These are phyloP conservation scores for Rhingia rostrata DNA, from an alignment of 2,888 invertebrate genomes.

Conservation along the genomic window DNA sequence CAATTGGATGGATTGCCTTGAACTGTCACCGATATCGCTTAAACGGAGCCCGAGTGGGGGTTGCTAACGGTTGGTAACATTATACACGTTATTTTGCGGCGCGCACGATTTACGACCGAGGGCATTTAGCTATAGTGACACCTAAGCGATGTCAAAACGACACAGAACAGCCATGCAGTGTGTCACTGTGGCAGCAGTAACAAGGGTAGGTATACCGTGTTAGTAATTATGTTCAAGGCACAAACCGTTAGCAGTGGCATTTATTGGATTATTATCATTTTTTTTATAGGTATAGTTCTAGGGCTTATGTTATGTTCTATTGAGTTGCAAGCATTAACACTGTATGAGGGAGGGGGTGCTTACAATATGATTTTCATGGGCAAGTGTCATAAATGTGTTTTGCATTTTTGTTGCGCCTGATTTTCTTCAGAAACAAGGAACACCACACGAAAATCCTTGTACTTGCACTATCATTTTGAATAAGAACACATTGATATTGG, in stretches of 20 bases:
- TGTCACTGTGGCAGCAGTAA: not conserved
- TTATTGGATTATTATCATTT: conserved; percentile 69
- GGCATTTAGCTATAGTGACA: conserved; percentile 64
- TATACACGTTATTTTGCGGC: conserved; percentile 47
- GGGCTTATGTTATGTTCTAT: conserved; percentile 36
- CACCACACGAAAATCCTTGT: not conserved
- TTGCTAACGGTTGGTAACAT: conserved; percentile 46
- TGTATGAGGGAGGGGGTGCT: not conserved
- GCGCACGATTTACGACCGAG: conserved; percentile 65
- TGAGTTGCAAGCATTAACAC: not conserved
- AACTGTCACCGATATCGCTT: conserved; percentile 57
- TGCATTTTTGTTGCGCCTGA: not conserved
- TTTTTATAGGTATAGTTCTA: conserved; percentile 33
- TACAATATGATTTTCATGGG: not conserved
- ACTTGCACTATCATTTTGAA: conserved; percentile 1
- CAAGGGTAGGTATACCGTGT: not conserved
- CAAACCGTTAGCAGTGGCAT: conserved; percentile 21
- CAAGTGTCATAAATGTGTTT: not conserved
- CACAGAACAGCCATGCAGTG: not conserved
- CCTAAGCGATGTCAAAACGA: conserved; percentile 29
- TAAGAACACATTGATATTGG: no score
- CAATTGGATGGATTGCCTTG: conserved; percentile 70
- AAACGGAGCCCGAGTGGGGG: conserved; percentile 25
- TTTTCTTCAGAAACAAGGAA: no score
- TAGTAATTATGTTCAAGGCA: conserved; percentile 48